Percentiles rank a stretch among this genome's conserved stretches.
These are phyloP conservation scores for Drosophila kohkoa DNA, from an alignment of 1,140 invertebrate genomes.

Conservation along the genomic window DNA sequence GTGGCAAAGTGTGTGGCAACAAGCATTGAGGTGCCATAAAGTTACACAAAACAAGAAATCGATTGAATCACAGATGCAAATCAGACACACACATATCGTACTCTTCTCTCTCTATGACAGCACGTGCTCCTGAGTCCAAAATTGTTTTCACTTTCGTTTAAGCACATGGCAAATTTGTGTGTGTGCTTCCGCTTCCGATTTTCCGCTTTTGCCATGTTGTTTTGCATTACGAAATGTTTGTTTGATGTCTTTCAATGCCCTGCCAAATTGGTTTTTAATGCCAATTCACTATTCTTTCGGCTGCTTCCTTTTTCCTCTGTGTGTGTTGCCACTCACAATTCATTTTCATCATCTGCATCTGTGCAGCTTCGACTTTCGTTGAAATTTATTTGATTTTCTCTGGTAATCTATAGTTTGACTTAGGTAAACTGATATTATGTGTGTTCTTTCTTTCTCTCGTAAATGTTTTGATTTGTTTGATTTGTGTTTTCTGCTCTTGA, in stretches of 20 bases:
- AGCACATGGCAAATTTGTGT: constrained; percentile 57
- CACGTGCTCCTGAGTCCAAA: constrained; percentile 68
- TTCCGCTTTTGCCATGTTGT: constrained; percentile 22
- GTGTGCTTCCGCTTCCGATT: constrained; percentile 15
- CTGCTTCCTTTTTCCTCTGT: background rate
- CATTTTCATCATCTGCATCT: constrained; percentile 21
- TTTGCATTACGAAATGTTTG: constrained; percentile 58
- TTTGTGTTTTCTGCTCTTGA: constrained; percentile 23
- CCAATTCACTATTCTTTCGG: constrained; percentile 32
- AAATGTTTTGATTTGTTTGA: constrained; percentile 25
- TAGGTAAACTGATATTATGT: constrained; percentile 30
- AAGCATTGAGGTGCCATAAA: constrained; percentile 73
- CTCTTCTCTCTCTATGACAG: background rate
- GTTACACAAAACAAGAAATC: constrained; percentile 61
- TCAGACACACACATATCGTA: constrained; percentile 34
- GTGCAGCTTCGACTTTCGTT: constrained; percentile 5
- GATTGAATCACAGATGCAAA: constrained; percentile 60
- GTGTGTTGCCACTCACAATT: constrained; percentile 6
- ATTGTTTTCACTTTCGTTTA: constrained; percentile 68
- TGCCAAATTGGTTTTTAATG: constrained; percentile 69
- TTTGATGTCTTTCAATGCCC: constrained; percentile 58
- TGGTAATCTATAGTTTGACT: constrained; percentile 31
- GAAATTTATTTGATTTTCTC: constrained; percentile 37
- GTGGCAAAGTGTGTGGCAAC: constrained; percentile 65
- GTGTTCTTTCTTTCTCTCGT: background rate